Conservation (phyloP, 2,113 vertebrate genomes). For the Actenoides hombroni region DNA sequence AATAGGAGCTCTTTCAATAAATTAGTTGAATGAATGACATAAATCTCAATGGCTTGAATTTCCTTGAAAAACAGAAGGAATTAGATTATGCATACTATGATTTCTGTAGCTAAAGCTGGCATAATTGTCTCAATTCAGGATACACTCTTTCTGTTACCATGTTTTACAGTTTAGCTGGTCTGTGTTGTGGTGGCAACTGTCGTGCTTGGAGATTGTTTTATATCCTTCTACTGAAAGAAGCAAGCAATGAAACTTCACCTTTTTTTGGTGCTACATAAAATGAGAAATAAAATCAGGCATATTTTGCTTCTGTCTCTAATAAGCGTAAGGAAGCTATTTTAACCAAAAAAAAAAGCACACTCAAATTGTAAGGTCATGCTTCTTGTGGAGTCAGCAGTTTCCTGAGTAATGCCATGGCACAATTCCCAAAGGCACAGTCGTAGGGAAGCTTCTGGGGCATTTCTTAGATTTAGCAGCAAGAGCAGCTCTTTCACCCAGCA, state of each 20-base stretch:
- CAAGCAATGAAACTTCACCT: neutral
- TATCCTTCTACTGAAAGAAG: neutral
- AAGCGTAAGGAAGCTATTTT: neutral
- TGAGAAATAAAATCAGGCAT: neutral
- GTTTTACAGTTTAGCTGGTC: neutral
- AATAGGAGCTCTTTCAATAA: neutral
- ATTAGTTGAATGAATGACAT: neutral
- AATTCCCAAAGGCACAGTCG: neutral
- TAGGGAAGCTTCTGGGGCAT: neutral
- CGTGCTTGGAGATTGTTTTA: neutral
- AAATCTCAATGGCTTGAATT: neutral
- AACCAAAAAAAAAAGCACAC: neutral
- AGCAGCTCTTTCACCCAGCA: neutral
- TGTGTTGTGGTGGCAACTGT: neutral
- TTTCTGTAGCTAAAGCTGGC: neutral
- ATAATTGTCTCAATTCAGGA: neutral
- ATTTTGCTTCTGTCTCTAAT: neutral
- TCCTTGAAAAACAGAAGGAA: constrained; percentile 8
- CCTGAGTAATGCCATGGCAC: neutral
- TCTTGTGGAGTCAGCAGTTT: neutral
- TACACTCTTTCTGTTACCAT: neutral
- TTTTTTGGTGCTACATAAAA: neutral
- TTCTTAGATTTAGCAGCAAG: neutral
- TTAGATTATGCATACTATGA: neutral
- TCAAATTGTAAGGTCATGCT: neutral